Evolutionary conservation across 2,888 invertebrate species (phyloP).

Genomic region (Chymomyza caudatula): DNA sequence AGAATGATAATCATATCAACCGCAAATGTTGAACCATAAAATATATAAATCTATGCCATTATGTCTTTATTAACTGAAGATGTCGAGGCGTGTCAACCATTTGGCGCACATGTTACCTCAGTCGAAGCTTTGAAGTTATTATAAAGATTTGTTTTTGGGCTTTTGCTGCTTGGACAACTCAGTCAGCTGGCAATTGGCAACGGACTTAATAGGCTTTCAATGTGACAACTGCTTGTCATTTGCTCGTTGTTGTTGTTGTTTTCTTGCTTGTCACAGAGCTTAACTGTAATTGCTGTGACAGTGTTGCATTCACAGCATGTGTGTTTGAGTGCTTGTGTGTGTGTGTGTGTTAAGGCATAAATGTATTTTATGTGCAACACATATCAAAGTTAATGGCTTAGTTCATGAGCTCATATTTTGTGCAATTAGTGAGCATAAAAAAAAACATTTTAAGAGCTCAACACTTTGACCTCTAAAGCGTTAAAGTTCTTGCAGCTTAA

Average conservation of each 20-base stretch:
- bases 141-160: conserved; percentile 60
- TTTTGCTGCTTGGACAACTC: conserved; percentile 13
- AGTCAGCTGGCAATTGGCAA: conserved; percentile 53
- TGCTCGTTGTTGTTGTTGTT: conserved; percentile 23
- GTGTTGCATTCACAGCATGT: conserved; percentile 22
- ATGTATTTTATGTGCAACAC: conserved; percentile 62
- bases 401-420: background rate
- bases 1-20: conserved; percentile 53
- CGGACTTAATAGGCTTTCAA: conserved; percentile 48
- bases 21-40: conserved; percentile 61
- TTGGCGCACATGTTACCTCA: conserved; percentile 61
- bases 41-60: conserved; percentile 61
- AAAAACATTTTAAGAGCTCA: background rate
- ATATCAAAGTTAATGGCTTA: conserved; percentile 63
- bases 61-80: conserved; percentile 71
- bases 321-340: conserved; percentile 5
- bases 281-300: conserved; percentile 65
- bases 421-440: background rate
- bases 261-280: conserved; percentile 66
- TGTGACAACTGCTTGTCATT: conserved; percentile 53
- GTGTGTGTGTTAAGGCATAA: conserved; percentile 26
- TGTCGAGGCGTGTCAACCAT: conserved; percentile 55
- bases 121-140: conserved; percentile 47
- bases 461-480: background rate
- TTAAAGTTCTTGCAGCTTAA: background rate